Evolutionary conservation across 2,797 vertebrate genomes (phyloP), one percentile per base, ranked within the genome.

Genomic region (Margarornis squamiger): DNA sequence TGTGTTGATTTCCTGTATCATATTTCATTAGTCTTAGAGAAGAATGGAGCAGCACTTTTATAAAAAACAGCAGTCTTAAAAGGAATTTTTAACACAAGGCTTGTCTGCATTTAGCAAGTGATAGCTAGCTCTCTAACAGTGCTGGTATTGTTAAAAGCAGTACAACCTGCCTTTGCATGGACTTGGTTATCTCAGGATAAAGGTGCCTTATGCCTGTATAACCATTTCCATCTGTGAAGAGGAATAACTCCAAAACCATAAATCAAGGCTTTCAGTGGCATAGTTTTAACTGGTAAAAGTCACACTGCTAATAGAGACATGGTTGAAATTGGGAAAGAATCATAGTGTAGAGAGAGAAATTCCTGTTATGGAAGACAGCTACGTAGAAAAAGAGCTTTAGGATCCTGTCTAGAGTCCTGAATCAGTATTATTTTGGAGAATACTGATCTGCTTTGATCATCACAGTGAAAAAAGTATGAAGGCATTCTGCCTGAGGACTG

Each of bases 111-210:
- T 91, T 65, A 91, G 63, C 74, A 43, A 95, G 43, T 43, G 90
- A 88, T 85, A 86, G 66, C 83, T 90, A 73, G 70, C 43, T 77
- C 59, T 71, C 49, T 91, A 93, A 93, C 95, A 96, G 86, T 61
- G 81, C 67, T 67, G 57, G 84, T 74, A 95, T 95, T 94, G 90
- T 95, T 92, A 91, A 74, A 94, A 74, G 48, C n/a, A 9, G 57
- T 82, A 30, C 52, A 87, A 91, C 84, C 87, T 93, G 76, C 93
- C 51, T 71, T 88, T 0, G 85, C 94, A 93, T 94, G 93, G 93
- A 78, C 87, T 85, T 95, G 85, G 93, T 95, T 96, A 95, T 96
- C 84, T 94, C 71, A 92, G 38, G 72, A 89, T 96, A 95, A 96
- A 93, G 72, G 92, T 91, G 75, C 84, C 76, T 97, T 92, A 62